Conservation (phyloP, 2,113 vertebrate genomes). For the Coptodon bakossiorum region DNA sequence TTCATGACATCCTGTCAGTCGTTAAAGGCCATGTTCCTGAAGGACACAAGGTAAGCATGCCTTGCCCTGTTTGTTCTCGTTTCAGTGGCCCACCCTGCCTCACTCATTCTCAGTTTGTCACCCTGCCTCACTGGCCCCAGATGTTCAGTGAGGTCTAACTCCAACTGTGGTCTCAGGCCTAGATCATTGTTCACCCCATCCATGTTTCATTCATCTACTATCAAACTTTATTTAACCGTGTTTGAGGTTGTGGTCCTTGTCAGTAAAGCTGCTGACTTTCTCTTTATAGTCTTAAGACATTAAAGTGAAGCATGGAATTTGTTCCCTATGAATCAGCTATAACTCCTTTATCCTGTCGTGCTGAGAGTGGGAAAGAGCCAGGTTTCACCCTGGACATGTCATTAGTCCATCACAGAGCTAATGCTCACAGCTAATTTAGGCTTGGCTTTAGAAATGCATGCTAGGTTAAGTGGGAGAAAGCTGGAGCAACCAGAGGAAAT, state of each 20-base stretch:
- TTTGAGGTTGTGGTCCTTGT: background rate
- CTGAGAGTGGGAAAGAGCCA: background rate
- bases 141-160: background rate
- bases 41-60: slow-evolving; percentile 54
- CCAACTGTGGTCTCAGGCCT: rapidly evolving
- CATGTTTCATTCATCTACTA: background rate
- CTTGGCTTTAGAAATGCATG: background rate
- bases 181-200: rapidly evolving
- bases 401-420: background rate
- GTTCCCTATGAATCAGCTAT: background rate
- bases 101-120: background rate
- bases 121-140: rapidly evolving
- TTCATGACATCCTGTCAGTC: slow-evolving; percentile 60
- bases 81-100: background rate
- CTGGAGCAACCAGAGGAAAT: background rate
- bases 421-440: rapidly evolving
- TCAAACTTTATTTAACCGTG: background rate
- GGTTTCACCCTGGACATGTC: background rate
- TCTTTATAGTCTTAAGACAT: background rate
- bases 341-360: background rate
- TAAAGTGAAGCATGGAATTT: background rate
- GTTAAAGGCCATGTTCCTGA: slow-evolving; percentile 69
- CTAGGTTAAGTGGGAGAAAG: background rate
- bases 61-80: background rate
- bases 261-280: rapidly evolving